These are phyloP conservation scores for Diuraphis noxia DNA, from an alignment of 1,140 invertebrate species.

Conservation along the genomic window DNA sequence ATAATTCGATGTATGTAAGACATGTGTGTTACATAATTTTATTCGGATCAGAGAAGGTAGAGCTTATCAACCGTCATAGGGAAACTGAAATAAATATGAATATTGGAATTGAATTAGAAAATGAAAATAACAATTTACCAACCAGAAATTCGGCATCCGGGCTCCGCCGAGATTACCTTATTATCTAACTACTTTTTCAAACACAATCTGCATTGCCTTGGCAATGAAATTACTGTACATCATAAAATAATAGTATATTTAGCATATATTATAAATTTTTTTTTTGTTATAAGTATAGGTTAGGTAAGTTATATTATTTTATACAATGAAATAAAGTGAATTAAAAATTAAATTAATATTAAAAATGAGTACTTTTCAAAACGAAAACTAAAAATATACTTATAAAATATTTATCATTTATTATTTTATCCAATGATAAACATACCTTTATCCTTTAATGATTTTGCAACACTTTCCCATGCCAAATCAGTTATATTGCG, in stretches of 20 bases:
- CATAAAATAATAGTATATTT: background rate
- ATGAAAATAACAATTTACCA: constrained; percentile 14
- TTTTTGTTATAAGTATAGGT: background rate
- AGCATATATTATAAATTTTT: background rate
- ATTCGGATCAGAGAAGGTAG: constrained; percentile 7
- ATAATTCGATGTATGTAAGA: background rate
- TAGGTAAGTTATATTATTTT: background rate
- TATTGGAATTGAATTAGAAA: background rate
- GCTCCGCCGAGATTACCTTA: background rate
- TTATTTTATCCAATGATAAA: constrained; percentile 2
- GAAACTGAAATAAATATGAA: constrained; percentile 3
- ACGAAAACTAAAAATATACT: too few species aligned
- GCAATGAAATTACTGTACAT: background rate
- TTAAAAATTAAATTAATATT: too few species aligned
- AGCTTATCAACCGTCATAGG: background rate
- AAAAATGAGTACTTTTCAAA: too few species aligned
- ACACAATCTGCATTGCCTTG: background rate
- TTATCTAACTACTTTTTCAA: background rate
- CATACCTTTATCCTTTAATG: background rate
- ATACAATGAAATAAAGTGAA: too few species aligned
- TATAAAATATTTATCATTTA: too few species aligned
- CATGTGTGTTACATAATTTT: constrained; percentile 8
- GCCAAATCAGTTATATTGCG: background rate
- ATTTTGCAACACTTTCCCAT: background rate
- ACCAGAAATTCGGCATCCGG: constrained; percentile 1